These are phyloP conservation scores for Hypomecis atomaria DNA, from an alignment of 2,888 invertebrate genomes.

Conservation along the genomic window DNA sequence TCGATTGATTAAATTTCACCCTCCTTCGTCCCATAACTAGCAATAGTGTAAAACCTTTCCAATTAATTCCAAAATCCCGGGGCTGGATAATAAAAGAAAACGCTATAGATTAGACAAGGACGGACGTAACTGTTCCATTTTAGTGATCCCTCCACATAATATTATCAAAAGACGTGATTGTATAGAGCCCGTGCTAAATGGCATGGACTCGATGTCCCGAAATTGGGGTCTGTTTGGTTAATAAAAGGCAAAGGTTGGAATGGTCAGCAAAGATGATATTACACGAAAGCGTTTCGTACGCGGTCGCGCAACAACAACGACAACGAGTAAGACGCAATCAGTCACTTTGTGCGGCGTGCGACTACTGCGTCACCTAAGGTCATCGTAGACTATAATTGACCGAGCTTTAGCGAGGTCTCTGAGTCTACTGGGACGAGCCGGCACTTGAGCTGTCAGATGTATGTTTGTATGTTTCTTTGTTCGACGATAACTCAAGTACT, in stretches of 20 bases:
- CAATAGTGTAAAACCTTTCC: constrained; percentile 30
- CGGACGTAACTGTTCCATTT: constrained; percentile 32
- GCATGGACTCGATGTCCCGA: constrained; percentile 37
- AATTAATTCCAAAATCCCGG: constrained; percentile 31
- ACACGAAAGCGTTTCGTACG: too few species aligned
- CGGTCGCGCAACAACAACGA: too few species aligned
- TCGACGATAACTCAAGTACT: too few species aligned
- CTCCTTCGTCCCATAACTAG: constrained; percentile 18
- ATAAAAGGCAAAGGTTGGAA: constrained; percentile 44
- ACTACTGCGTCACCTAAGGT: too few species aligned
- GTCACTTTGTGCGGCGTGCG: too few species aligned
- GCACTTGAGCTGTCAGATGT: too few species aligned
- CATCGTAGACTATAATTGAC: too few species aligned
- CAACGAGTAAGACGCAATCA: too few species aligned
- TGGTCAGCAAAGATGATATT: too few species aligned
- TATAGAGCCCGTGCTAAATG: constrained; percentile 37
- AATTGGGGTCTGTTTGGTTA: constrained; percentile 55
- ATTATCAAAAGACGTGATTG: constrained; percentile 42
- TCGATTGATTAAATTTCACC: constrained; percentile 13
- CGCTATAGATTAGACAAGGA: constrained; percentile 31
- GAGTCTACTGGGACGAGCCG: too few species aligned
- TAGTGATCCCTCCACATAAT: constrained; percentile 38
- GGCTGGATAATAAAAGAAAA: constrained; percentile 31
- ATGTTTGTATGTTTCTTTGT: too few species aligned
- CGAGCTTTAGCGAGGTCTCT: too few species aligned